Percentiles rank a stretch among this genome's conserved stretches.
Conservation (phyloP, 2,888 invertebrate species). For the Cephus nigrinus region DNA sequence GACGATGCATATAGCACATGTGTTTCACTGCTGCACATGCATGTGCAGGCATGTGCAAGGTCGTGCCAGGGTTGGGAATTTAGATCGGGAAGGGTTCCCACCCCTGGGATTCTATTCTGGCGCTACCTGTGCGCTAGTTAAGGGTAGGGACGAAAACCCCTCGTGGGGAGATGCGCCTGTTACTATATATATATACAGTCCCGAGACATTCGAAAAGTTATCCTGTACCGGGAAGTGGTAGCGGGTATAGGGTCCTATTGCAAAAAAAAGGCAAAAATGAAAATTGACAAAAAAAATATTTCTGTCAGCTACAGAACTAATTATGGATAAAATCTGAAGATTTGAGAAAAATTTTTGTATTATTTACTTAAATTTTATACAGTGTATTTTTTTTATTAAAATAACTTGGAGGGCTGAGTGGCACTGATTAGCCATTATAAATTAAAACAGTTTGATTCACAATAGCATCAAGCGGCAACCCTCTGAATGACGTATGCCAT, state of each 20-base stretch:
- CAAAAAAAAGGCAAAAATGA: background rate
- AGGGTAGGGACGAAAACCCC: background rate
- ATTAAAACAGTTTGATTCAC: constrained; percentile 49
- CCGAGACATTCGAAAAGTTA: background rate
- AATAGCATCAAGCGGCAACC: constrained; percentile 19
- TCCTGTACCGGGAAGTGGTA: background rate
- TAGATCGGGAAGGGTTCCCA: constrained; percentile 55
- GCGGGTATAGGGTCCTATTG: background rate
- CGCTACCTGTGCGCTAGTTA: constrained; percentile 36
- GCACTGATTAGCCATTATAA: constrained; percentile 22
- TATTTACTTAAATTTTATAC: too few species aligned
- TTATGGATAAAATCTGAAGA: background rate
- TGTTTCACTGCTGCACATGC: constrained; percentile 5
- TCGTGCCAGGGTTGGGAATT: constrained; percentile 53
- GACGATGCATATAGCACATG: constrained; percentile 35
- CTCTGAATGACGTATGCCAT: background rate
- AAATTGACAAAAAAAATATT: too few species aligned
- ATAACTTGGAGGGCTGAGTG: too few species aligned
- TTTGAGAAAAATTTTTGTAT: background rate
- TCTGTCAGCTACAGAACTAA: background rate
- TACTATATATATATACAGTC: background rate
- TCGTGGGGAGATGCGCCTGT: background rate
- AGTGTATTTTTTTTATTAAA: background rate
- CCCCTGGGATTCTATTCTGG: constrained; percentile 46
- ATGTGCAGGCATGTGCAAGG: constrained; percentile 36